Conservation (phyloP, 2,113 vertebrate genomes). For the Thinocorus orbignyianus region DNA sequence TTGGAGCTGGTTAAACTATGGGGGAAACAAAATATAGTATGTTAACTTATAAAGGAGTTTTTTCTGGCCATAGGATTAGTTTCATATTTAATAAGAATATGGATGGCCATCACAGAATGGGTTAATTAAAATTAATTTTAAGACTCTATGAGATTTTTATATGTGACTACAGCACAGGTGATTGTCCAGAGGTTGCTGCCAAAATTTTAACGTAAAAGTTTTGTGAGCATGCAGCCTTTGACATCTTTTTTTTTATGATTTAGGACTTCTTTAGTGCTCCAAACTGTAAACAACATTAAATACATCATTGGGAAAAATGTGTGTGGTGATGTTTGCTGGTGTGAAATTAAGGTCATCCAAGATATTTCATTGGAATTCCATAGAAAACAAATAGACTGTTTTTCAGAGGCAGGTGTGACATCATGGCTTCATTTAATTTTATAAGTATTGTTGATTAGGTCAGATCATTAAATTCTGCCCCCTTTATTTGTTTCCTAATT, state of each 20-base stretch:
- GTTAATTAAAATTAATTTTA: constrained; percentile 14
- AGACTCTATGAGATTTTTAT: not conserved
- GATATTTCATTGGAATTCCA: too few relatives aligned
- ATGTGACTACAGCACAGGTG: not conserved
- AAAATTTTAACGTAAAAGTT: not conserved
- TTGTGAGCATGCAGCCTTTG: not conserved
- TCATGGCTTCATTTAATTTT: not conserved
- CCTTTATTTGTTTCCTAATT: not conserved
- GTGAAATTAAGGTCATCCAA: not conserved
- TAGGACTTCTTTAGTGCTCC: not conserved
- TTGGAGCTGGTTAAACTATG: not conserved
- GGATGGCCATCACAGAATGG: not conserved
- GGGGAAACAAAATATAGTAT: not conserved
- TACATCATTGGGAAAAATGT: not conserved
- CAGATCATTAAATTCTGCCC: not conserved
- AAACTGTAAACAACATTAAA: not conserved
- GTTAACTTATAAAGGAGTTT: not conserved
- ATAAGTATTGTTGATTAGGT: not conserved
- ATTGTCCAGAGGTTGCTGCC: not conserved
- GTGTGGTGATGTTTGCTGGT: not conserved
- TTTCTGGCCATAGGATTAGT: constrained; percentile 30
- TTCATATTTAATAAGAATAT: constrained; percentile 42
- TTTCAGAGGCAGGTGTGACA: not conserved
- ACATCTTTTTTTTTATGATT: not conserved
- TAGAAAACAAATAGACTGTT: not conserved